A percentile compares a stretch with the other conserved stretches of the same genome.
These are phyloP conservation scores for Craseonycteris thonglongyai DNA, from an alignment of 2,113 vertebrate genomes.

Conservation along the genomic window DNA sequence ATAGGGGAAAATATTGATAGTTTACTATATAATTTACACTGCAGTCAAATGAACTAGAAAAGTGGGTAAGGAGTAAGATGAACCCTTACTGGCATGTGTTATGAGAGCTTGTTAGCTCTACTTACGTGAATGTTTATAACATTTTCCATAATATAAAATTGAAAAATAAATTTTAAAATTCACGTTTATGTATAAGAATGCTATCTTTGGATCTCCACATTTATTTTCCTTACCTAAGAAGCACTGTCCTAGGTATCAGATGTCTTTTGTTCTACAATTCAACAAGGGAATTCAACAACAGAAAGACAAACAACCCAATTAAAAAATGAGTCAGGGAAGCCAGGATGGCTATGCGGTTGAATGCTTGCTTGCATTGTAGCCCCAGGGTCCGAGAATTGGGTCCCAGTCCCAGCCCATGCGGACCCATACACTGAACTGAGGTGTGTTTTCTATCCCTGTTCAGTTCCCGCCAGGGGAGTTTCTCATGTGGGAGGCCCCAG, in stretches of 20 bases:
- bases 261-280: neutral
- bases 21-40: neutral
- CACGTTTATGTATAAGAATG: neutral
- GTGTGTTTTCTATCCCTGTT: no score
- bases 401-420: no score
- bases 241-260: neutral
- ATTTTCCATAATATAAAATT: neutral
- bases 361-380: no score
- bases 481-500: no score
- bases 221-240: conserved; percentile 5
- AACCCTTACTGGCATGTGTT: neutral
- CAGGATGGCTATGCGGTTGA: no score
- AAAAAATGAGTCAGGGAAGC: neutral
- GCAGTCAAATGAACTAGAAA: neutral
- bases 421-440: no score
- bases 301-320: neutral
- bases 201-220: neutral
- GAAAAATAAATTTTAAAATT: neutral
- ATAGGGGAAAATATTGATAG: neutral
- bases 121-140: conserved; percentile 6
- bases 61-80: neutral
- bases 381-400: no score
- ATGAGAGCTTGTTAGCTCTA: neutral
- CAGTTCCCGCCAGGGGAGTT: no score
- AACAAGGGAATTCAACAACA: neutral